Conservation (phyloP, 2,888 invertebrate species). For the Gymnocheta viridis region DNA sequence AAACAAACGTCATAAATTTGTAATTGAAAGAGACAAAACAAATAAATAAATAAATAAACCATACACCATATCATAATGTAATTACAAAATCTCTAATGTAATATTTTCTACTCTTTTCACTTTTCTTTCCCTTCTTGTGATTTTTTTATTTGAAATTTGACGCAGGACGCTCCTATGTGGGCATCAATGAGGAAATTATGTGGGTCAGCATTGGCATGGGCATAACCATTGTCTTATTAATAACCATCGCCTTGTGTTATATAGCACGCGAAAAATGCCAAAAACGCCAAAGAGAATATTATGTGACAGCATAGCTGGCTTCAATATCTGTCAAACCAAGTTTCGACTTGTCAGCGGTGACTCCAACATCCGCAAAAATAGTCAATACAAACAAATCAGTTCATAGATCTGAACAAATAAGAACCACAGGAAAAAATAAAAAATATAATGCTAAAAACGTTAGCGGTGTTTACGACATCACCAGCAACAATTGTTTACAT, state of each 20-base stretch:
- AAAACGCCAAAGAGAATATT: slow-evolving; percentile 88
- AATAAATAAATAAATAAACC: neutral
- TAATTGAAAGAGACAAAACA: neutral
- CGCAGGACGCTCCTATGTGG: slow-evolving; percentile 91
- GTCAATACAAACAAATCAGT: slow-evolving; percentile 1
- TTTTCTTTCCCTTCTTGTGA: neutral
- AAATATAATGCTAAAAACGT: slow-evolving; percentile 47
- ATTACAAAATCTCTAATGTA: slow-evolving; percentile 14
- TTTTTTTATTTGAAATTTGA: slow-evolving; percentile 26
- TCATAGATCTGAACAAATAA: slow-evolving; percentile 12
- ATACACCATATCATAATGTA: neutral
- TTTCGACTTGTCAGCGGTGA: slow-evolving; percentile 21
- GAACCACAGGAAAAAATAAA: slow-evolving; percentile 7
- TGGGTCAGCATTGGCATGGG: slow-evolving; percentile 91
- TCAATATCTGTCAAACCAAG: slow-evolving; percentile 44
- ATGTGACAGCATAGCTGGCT: slow-evolving; percentile 86
- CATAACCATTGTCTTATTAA: slow-evolving; percentile 88
- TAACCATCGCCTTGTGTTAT: slow-evolving; percentile 91
- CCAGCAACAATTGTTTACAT: slow-evolving; percentile 35
- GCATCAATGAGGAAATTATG: slow-evolving; percentile 93
- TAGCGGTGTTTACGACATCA: slow-evolving; percentile 30
- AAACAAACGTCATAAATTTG: neutral
- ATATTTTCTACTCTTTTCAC: slow-evolving; percentile 60
- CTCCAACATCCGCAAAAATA: slow-evolving; percentile 20
- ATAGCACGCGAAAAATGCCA: slow-evolving; percentile 91